Percentiles rank a stretch among this genome's conserved stretches.
Conservation (phyloP, 2,113 vertebrate genomes). For the Anguilla japonica region DNA sequence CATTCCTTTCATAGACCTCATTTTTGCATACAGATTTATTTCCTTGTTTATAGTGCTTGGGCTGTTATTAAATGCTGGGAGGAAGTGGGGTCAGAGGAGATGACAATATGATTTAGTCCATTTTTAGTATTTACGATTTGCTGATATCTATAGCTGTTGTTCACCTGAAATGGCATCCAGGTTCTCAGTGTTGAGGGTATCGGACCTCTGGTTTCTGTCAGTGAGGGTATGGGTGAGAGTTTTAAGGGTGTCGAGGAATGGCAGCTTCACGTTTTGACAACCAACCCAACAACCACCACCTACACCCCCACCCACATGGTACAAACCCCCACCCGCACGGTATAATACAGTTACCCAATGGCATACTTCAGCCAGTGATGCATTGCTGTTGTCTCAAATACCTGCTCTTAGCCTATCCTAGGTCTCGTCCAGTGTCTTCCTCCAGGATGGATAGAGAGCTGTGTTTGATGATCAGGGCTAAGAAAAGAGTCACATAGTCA, state of each 20-base stretch:
- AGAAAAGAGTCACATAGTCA: neutral
- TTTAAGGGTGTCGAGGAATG: neutral
- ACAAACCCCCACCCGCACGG: too few species aligned
- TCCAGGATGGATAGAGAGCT: neutral
- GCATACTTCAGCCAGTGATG: neutral
- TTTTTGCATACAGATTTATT: neutral
- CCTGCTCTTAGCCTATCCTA: neutral
- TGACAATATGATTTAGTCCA: neutral
- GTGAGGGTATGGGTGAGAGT: neutral
- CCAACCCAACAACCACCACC: neutral
- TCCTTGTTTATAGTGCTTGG: neutral
- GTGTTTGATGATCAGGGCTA: neutral
- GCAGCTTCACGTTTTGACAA: neutral
- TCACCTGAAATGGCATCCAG: neutral
- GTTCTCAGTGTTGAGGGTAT: neutral
- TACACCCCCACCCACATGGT: too few species aligned
- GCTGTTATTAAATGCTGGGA: too few species aligned
- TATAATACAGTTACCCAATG: neutral
- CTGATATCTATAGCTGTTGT: neutral
- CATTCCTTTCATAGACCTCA: neutral
- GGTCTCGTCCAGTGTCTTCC: neutral
- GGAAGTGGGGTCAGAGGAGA: too few species aligned
- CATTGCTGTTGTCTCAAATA: neutral
- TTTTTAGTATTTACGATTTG: neutral
- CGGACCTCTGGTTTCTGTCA: neutral